phyloP scores from a whole-genome alignment of 2,113 vertebrate species.

The Colistium nudipinnis region DNA sequence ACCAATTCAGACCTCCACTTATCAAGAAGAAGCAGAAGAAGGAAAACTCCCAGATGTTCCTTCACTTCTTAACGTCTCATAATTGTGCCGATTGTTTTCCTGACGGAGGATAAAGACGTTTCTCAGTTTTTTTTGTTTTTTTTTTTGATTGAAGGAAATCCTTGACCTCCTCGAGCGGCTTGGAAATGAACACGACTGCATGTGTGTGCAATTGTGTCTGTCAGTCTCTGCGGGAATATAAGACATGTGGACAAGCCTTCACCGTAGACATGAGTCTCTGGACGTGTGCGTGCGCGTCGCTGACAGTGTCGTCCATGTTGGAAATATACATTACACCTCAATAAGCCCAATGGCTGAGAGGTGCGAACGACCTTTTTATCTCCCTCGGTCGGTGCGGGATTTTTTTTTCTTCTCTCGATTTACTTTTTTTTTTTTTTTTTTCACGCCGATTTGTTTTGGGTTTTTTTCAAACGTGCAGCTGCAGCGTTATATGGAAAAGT shows the following conservation, averaged over 20 bases:
- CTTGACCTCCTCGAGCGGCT: conserved; percentile 75
- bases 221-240: conserved; percentile 72
- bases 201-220: conserved; percentile 82
- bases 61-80: conserved; percentile 90
- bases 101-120: conserved; percentile 86
- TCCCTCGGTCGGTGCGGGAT: neutral
- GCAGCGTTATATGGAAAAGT: too few species aligned
- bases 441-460: conserved; percentile 60
- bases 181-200: conserved; percentile 76
- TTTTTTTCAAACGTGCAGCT: too few species aligned
- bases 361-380: conserved; percentile 45
- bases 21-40: conserved; percentile 82
- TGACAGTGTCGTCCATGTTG: conserved; percentile 26
- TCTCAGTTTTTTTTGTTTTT: conserved; percentile 83
- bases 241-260: conserved; percentile 76
- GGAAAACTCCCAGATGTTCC: conserved; percentile 89
- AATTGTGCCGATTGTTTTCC: conserved; percentile 88
- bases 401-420: conserved; percentile 32
- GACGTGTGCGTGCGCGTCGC: conserved; percentile 13
- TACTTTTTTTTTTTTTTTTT: too few species aligned
- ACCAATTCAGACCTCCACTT: conserved; percentile 92
- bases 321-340: conserved; percentile 49
- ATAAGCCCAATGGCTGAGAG: conserved; percentile 23
- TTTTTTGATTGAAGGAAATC: conserved; percentile 80
- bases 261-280: conserved; percentile 2